These are phyloP conservation scores for Pediacus dermestoides DNA, from an alignment of 2,888 invertebrate species.

Conservation along the genomic window DNA sequence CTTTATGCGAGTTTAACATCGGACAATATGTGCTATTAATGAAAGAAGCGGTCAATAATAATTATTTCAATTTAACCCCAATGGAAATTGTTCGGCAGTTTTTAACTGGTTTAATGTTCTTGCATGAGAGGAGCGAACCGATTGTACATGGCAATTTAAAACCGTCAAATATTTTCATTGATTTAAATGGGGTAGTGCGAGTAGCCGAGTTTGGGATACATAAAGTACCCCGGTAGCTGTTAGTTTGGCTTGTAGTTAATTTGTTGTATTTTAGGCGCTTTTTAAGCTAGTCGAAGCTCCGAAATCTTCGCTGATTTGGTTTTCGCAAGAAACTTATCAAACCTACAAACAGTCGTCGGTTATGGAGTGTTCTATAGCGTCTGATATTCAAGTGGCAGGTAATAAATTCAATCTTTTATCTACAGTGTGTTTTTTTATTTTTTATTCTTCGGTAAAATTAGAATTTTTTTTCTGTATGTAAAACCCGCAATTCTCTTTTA, in stretches of 20 bases:
- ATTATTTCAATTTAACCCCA: constrained; percentile 28
- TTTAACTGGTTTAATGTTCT: constrained; percentile 39
- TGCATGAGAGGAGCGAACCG: constrained; percentile 42
- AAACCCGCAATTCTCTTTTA: no score
- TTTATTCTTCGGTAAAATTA: no score
- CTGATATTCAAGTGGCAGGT: constrained; percentile 48
- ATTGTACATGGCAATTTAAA: constrained; percentile 50
- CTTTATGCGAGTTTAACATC: constrained; percentile 47
- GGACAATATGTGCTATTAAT: constrained; percentile 43
- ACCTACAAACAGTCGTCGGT: constrained; percentile 28
- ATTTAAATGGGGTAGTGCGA: constrained; percentile 43
- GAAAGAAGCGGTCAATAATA: constrained; percentile 30
- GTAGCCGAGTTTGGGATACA: constrained; percentile 49
- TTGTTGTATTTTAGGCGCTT: constrained; percentile 33
- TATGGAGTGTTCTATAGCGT: constrained; percentile 41
- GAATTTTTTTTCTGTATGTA: no score
- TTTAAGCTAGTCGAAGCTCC: constrained; percentile 42
- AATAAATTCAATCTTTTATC: constrained; percentile 12
- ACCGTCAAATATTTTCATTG: constrained; percentile 49
- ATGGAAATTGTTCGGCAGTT: constrained; percentile 38
- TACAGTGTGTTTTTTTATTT: neutral
- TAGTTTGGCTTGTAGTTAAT: neutral
- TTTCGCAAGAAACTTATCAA: constrained; percentile 45
- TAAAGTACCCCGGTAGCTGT: constrained; percentile 39
- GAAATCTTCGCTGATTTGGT: constrained; percentile 47